Conservation (phyloP, 2,888 invertebrate genomes). For the Anarsia innoxiella region DNA sequence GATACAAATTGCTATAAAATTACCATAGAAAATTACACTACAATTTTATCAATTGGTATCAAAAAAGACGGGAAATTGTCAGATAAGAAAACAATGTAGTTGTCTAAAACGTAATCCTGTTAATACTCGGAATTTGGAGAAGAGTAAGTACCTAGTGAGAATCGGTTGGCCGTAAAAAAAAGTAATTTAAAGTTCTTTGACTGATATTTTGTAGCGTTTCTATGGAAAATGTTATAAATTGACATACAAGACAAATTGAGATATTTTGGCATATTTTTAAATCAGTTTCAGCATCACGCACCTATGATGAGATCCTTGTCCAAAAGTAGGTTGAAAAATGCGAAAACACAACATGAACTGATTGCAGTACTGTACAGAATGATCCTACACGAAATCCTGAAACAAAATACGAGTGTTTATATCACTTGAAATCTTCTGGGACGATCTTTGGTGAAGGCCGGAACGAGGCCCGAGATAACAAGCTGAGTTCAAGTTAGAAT, state of each 20-base stretch:
- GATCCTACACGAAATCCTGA: constrained; percentile 40
- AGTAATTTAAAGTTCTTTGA: too few species aligned
- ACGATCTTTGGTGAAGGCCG: constrained; percentile 33
- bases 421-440: constrained; percentile 43
- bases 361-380: constrained; percentile 20
- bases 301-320: neutral
- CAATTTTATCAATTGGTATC: too few species aligned
- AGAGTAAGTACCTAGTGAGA: too few species aligned
- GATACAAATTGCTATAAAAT: too few species aligned
- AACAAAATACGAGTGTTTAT: constrained; percentile 44
- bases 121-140: too few species aligned
- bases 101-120: too few species aligned
- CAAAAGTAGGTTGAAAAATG: neutral
- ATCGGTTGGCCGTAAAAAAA: too few species aligned
- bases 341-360: neutral
- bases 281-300: neutral
- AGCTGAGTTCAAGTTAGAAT: constrained; percentile 33
- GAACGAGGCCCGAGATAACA: constrained; percentile 30
- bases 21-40: too few species aligned
- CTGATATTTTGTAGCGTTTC: too few species aligned
- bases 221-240: neutral
- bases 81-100: too few species aligned
- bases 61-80: too few species aligned
- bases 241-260: neutral
- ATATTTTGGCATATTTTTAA: neutral